phyloP scores from a whole-genome alignment of 2,113 vertebrate species.

The Oryctolagus cuniculus region DNA sequence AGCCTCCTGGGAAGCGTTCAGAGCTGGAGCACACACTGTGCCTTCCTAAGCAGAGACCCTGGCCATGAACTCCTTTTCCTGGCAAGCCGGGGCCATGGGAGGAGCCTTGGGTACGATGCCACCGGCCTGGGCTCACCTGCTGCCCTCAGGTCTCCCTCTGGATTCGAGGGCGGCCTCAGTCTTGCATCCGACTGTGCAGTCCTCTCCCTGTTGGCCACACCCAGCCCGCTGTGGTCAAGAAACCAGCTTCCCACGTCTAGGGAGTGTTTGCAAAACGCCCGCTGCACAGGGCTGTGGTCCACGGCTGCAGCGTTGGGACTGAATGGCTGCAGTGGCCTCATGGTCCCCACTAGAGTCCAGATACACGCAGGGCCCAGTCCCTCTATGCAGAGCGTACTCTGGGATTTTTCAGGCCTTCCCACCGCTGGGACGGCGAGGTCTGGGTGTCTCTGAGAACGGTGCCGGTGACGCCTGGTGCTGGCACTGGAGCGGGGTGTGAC shows the following conservation, averaged over 20 bases:
- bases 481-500: accelerated
- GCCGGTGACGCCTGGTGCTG: accelerated
- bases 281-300: accelerated
- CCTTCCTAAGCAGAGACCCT: neutral
- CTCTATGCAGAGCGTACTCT: neutral
- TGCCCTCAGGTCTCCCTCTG: accelerated
- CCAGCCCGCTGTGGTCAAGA: neutral
- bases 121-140: neutral
- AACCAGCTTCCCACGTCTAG: neutral
- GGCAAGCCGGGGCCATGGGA: neutral
- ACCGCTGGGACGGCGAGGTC: neutral
- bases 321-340: neutral
- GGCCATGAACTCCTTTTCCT: neutral
- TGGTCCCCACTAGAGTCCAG: no score
- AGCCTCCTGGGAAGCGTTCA: neutral
- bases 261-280: neutral
- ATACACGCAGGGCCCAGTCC: neutral
- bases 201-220: neutral
- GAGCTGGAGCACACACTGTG: accelerated
- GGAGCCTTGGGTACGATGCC: accelerated
- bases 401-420: neutral
- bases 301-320: no score
- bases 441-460: neutral
- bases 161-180: accelerated
- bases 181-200: no score